Evolutionary conservation across 2,888 invertebrate species (phyloP), one percentile per base, ranked within the genome.

Genomic region (Orchesella flavescens): DNA sequence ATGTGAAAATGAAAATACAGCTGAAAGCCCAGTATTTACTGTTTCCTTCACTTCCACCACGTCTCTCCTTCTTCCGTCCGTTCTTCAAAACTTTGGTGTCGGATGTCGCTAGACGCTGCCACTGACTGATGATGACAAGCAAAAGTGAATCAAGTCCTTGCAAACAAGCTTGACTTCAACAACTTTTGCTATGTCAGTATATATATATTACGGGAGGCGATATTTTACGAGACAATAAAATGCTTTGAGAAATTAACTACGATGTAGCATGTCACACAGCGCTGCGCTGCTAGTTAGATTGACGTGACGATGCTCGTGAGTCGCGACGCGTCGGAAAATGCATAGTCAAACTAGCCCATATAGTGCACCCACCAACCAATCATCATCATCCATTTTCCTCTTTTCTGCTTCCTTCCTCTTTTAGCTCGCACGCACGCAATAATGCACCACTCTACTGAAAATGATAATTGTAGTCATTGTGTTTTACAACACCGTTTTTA

Each of bases 401-500:
- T 21, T 61, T 61, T 61, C 49, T 49, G 21, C 61, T 21, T 61
- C 24, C 61, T 61, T 61, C 24, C 61, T 61, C 24, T 57, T 57
- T n/a, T n/a, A n/a, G n/a, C n/a, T 12, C 59, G n/a, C 69, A 69
- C 49, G n/a, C 49, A 69, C 46, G 23, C 69, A 69, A 69, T n/a
- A 49, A 49, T 49, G 49, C 5, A 49, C 5, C 49, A 49, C 49
- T 15, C 49, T 12, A n/a, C 49, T 44, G 61, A 13, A 23, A 53
- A 65, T 2, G 49, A 61, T 44, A 75, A 75, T 65, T 24, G 61
- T 74, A 24, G 24, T 61, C 49, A 74, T 74, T 74, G 61, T 63
- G 9, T 65, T 49, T 63, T 75, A 63, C 53, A 49, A 46, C 75
- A 65, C 49, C n/a, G n/a, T 65, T 63, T 74, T 34, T 19, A 5